Evolutionary conservation across 2,113 vertebrate species (phyloP).

Genomic region (Sialia sialis): DNA sequence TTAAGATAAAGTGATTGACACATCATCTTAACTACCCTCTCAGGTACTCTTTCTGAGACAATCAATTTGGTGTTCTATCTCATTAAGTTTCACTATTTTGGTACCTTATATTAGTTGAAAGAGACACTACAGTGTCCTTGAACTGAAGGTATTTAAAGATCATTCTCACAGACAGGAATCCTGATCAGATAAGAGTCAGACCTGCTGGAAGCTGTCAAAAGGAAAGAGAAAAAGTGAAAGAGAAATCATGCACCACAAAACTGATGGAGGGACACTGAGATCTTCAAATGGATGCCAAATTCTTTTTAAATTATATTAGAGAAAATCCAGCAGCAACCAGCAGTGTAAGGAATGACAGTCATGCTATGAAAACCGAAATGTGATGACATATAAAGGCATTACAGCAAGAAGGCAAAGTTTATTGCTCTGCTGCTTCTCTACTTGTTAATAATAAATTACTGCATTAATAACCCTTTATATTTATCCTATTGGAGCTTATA

Average conservation of each 20-base stretch:
- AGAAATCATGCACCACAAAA: neutral
- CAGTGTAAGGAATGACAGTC: neutral
- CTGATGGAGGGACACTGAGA: neutral
- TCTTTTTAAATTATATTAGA: neutral
- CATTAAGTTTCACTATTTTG: constrained; percentile 65
- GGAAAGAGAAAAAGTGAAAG: neutral
- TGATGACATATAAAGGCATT: neutral
- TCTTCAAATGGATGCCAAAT: neutral
- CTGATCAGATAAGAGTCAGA: constrained; percentile 15
- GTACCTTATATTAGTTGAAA: constrained; percentile 42
- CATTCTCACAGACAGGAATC: constrained; percentile 10
- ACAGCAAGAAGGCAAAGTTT: constrained; percentile 1
- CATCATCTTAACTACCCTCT: constrained; percentile 46
- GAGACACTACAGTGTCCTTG: constrained; percentile 45
- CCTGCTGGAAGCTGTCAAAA: constrained; percentile 7
- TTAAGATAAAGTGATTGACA: constrained; percentile 67
- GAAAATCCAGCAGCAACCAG: neutral
- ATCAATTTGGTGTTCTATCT: constrained; percentile 64
- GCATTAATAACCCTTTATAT: constrained; percentile 32
- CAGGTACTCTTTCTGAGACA: constrained; percentile 52
- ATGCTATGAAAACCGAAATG: neutral
- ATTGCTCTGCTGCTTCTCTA: constrained; percentile 12
- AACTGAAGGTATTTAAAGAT: constrained; percentile 44
- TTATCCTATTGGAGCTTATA: constrained; percentile 25
- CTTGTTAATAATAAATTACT: constrained; percentile 38